A percentile compares a stretch with the other conserved stretches of the same genome.
phyloP scores from a whole-genome alignment of 2,888 invertebrate genomes.

The Eristalinus aeneus region DNA sequence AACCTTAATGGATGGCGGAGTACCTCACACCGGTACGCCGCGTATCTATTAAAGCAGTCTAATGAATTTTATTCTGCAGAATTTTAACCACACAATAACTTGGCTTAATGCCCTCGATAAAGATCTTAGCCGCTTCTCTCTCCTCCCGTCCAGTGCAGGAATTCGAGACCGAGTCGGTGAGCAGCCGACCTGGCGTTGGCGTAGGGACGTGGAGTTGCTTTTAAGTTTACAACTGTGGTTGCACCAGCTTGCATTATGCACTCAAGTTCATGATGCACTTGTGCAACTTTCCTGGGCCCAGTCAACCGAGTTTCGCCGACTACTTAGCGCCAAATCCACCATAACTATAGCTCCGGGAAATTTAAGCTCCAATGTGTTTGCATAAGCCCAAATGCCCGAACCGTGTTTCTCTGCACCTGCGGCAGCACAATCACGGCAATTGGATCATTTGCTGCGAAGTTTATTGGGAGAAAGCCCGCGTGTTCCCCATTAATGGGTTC shows the following conservation, averaged over 20 bases:
- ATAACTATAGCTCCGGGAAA: neutral
- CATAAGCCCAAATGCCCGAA: neutral
- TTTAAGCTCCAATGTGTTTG: neutral
- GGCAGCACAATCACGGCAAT: constrained; percentile 50
- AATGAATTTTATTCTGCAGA: constrained; percentile 36
- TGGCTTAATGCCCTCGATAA: constrained; percentile 43
- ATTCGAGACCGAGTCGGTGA: neutral
- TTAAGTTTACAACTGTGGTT: neutral
- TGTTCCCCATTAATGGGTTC: constrained; percentile 17
- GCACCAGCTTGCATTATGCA: neutral
- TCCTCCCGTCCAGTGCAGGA: neutral
- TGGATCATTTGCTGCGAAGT: constrained; percentile 60
- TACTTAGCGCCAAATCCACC: neutral
- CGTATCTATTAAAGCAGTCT: constrained; percentile 1
- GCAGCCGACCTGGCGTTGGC: neutral
- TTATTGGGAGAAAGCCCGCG: constrained; percentile 50
- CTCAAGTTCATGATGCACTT: neutral
- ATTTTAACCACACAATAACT: constrained; percentile 30
- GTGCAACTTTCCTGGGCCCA: neutral
- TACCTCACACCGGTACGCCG: neutral
- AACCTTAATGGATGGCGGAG: constrained; percentile 17
- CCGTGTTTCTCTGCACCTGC: constrained; percentile 57
- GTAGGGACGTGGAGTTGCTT: neutral
- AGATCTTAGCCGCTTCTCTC: constrained; percentile 42
- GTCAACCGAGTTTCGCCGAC: neutral